Conservation (phyloP, 2,113 vertebrate genomes). For the Sinocyclocheilus rhinocerous region DNA sequence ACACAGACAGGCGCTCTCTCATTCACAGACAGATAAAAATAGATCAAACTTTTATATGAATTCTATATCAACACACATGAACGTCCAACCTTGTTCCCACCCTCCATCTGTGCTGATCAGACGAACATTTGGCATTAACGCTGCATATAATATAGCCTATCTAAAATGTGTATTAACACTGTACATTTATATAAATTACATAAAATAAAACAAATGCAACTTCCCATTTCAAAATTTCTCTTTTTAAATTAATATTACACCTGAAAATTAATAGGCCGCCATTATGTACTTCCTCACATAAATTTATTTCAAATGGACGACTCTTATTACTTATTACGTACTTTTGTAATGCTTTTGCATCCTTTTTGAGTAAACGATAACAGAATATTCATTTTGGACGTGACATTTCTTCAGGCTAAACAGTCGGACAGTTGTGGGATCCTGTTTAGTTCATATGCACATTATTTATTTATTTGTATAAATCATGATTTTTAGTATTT, state of each 20-base stretch:
- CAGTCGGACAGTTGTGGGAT: too few species aligned
- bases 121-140: not conserved
- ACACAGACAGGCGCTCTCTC: constrained; percentile 27
- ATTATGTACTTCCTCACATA: too few species aligned
- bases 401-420: too few species aligned
- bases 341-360: too few species aligned
- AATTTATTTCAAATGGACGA: too few species aligned
- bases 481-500: too few species aligned
- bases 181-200: not conserved
- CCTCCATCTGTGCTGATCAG: not conserved
- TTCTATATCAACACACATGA: not conserved
- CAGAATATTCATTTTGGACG: too few species aligned
- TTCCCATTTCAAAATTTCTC: not conserved
- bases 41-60: not conserved
- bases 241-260: not conserved
- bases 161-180: not conserved
- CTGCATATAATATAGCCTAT: not conserved
- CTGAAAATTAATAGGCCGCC: not conserved
- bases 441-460: too few species aligned
- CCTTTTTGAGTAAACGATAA: too few species aligned
- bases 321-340: too few species aligned
- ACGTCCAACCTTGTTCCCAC: constrained; percentile 6
- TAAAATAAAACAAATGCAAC: not conserved
- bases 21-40: constrained; percentile 11
- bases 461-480: too few species aligned